These are phyloP conservation scores for Otus scops DNA, from an alignment of 2,797 vertebrate genomes.

Conservation along the genomic window DNA sequence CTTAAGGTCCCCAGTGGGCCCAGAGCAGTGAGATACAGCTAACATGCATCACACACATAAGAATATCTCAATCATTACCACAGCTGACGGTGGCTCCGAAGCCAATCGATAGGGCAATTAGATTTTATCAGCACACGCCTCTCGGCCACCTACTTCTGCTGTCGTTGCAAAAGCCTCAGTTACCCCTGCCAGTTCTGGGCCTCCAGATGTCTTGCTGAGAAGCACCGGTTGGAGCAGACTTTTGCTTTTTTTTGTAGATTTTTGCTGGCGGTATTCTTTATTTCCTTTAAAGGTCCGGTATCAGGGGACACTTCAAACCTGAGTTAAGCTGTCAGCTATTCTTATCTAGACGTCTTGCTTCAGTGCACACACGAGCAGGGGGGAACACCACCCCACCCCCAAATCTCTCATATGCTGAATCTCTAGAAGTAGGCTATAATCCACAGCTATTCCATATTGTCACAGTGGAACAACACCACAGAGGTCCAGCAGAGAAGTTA, in stretches of 20 bases:
- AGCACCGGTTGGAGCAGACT: neutral
- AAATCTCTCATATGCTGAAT: neutral
- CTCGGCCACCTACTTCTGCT: constrained; percentile 31
- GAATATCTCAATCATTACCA: constrained; percentile 73
- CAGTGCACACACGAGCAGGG: neutral
- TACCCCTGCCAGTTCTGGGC: neutral
- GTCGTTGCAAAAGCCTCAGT: neutral
- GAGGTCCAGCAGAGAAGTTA: neutral
- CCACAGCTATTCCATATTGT: neutral
- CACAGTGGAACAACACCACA: neutral
- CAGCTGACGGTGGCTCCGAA: constrained; percentile 47
- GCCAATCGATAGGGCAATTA: constrained; percentile 79
- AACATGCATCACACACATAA: neutral
- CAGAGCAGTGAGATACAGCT: neutral
- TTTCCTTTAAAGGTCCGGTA: neutral
- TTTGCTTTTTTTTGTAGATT: neutral
- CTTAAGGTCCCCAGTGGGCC: neutral
- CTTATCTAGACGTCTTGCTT: neutral
- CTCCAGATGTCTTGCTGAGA: neutral
- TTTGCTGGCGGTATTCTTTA: neutral
- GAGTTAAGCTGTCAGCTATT: neutral
- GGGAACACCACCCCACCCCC: neutral
- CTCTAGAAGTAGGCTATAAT: neutral
- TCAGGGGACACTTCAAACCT: neutral
- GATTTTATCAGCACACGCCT: constrained; percentile 73